phyloP scores from a whole-genome alignment of 2,888 invertebrate species.

The Drosophila parthenogenetica region DNA sequence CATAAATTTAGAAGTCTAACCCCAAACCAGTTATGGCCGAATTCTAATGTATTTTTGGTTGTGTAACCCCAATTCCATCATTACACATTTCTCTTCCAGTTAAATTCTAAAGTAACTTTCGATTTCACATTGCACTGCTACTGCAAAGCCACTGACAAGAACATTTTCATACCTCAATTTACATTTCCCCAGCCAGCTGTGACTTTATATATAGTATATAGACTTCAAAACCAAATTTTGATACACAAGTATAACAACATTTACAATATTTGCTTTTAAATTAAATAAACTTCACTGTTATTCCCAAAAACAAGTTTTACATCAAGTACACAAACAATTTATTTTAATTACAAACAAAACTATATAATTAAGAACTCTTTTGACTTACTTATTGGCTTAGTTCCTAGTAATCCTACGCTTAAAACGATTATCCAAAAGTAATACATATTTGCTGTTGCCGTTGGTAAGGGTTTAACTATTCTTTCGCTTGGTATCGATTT shows the following conservation, averaged over 20 bases:
- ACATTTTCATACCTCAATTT: too few species aligned
- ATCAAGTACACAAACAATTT: not conserved
- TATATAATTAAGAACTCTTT: not conserved
- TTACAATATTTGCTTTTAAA: not conserved
- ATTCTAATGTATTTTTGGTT: too few species aligned
- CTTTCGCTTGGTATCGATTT: slow-evolving; percentile 22
- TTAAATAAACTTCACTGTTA: not conserved
- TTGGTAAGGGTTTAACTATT: slow-evolving; percentile 24
- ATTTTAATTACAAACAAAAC: not conserved
- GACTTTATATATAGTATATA: too few species aligned
- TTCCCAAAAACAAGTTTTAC: not conserved
- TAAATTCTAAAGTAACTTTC: not conserved
- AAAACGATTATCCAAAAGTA: slow-evolving; percentile 84
- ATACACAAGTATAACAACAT: too few species aligned
- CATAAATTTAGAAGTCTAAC: slow-evolving; percentile 26
- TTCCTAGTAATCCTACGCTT: slow-evolving; percentile 83
- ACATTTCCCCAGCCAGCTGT: too few species aligned
- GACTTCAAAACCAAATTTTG: too few species aligned
- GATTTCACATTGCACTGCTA: not conserved
- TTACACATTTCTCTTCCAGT: not conserved
- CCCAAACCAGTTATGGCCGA: not conserved
- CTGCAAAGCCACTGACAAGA: not conserved
- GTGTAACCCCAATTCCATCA: slow-evolving; percentile 1
- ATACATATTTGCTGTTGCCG: slow-evolving; percentile 76
- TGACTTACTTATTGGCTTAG: slow-evolving; percentile 83